phyloP scores from a whole-genome alignment of 2,888 invertebrate species.

The Epiblema foenella region DNA sequence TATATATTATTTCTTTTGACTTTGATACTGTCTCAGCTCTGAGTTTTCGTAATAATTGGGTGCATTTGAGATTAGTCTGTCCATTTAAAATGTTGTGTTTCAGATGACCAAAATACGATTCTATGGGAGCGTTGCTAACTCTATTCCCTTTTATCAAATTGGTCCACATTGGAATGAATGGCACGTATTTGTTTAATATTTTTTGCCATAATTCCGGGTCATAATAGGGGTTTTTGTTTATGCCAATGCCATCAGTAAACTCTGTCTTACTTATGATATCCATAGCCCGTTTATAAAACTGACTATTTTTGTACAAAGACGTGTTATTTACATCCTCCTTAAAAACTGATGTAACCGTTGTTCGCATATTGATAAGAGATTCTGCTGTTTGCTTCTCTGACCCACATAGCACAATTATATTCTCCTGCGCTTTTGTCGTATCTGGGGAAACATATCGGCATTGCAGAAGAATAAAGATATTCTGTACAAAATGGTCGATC shows the following conservation, averaged over 20 bases:
- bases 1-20: conserved; percentile 3
- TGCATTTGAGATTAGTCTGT: no score
- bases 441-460: no score
- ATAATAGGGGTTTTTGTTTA: not conserved
- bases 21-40: not conserved
- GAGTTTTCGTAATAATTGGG: no score
- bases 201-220: not conserved
- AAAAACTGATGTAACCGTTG: not conserved
- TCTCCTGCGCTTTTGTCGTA: no score
- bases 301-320: conserved; percentile 7
- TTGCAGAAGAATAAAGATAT: no score
- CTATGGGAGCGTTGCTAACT: conserved; percentile 8
- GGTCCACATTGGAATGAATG: no score
- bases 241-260: not conserved
- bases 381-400: no score
- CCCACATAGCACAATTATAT: no score
- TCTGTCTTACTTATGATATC: not conserved
- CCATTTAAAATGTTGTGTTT: no score
- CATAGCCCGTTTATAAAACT: conserved; percentile 3
- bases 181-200: conserved; percentile 10
- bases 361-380: not conserved
- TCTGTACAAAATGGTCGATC: not conserved
- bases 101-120: conserved; percentile 17
- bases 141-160: conserved; percentile 5
- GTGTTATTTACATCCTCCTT: not conserved